These are phyloP conservation scores for Chloebia gouldiae DNA, from an alignment of 2,113 vertebrate genomes.

Conservation along the genomic window DNA sequence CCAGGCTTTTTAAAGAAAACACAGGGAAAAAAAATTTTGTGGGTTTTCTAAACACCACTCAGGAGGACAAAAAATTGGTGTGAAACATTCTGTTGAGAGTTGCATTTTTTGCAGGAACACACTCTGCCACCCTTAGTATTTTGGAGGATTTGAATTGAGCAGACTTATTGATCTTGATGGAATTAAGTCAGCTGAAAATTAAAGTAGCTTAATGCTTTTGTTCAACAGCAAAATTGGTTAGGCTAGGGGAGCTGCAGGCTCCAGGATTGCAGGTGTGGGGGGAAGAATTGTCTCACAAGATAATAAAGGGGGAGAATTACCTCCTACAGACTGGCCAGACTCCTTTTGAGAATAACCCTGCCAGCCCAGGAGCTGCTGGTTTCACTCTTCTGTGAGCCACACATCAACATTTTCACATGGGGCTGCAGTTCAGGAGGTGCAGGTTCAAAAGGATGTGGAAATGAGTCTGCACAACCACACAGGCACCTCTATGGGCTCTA, in stretches of 20 bases:
- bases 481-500: neutral
- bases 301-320: neutral
- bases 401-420: rapidly evolving
- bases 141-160: neutral
- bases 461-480: neutral
- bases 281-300: neutral
- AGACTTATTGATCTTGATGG: neutral
- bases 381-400: rapidly evolving
- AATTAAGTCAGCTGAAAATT: neutral
- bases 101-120: neutral
- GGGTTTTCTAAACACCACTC: neutral
- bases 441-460: rapidly evolving
- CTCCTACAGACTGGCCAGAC: neutral
- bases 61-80: neutral
- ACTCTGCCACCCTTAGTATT: neutral
- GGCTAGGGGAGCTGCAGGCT: neutral
- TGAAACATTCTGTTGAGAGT: neutral
- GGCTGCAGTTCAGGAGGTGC: neutral
- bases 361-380: neutral
- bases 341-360: neutral
- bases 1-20: conserved; percentile 20
- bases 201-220: neutral
- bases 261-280: neutral
- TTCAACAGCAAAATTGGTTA: neutral
- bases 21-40: neutral